These are phyloP conservation scores for Pachymerium ferrugineum DNA, from an alignment of 2,888 invertebrate species.

Conservation along the genomic window DNA sequence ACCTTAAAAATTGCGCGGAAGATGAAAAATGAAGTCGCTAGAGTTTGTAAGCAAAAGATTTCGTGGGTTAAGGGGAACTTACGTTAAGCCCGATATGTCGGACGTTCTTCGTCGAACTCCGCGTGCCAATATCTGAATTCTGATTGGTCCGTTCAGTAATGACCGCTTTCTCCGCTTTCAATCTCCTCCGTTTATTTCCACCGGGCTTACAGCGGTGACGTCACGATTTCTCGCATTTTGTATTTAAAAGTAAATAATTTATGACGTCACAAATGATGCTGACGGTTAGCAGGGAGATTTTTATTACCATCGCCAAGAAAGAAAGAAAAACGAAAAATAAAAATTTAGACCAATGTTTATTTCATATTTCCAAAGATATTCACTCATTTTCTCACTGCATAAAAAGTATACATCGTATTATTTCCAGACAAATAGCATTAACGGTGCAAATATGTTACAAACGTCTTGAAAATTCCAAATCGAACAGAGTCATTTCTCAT, in stretches of 20 bases:
- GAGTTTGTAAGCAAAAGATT: constrained; percentile 6
- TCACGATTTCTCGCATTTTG: neutral
- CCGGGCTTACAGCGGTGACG: neutral
- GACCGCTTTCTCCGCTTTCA: constrained; percentile 9
- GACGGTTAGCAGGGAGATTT: neutral
- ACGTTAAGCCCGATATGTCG: constrained; percentile 31
- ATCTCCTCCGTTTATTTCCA: neutral
- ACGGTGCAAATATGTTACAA: too few species aligned
- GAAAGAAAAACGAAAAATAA: constrained; percentile 8
- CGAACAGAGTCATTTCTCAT: too few species aligned
- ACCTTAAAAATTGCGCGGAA: constrained; percentile 23
- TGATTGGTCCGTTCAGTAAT: neutral
- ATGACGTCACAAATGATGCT: neutral
- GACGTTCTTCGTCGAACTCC: constrained; percentile 27
- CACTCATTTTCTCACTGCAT: too few species aligned
- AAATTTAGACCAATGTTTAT: neutral
- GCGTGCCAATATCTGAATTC: constrained; percentile 22
- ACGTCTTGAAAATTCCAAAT: too few species aligned
- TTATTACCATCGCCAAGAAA: neutral
- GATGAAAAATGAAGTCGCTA: constrained; percentile 2
- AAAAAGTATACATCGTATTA: too few species aligned
- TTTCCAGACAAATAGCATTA: too few species aligned
- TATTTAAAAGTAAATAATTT: neutral
- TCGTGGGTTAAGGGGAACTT: constrained; percentile 28
- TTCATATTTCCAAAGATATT: neutral